Evolutionary conservation across 2,888 invertebrate genomes (phyloP), one percentile per base, ranked within the genome.

Genomic region (Eumerus sabulonum): DNA sequence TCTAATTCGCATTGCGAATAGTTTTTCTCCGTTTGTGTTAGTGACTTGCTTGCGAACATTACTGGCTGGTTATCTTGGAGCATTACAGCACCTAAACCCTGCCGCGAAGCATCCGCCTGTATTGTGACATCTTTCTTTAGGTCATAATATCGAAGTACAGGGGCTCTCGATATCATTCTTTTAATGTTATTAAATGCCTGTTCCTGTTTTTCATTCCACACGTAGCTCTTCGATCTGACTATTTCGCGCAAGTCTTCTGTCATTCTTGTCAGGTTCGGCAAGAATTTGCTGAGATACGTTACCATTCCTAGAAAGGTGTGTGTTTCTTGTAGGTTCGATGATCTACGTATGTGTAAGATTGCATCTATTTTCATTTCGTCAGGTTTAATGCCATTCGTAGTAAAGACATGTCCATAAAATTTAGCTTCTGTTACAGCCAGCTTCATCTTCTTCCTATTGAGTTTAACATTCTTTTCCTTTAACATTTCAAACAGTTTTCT

Each of bases 31-130:
- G 57, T 17, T 40, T 1, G 11, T n/a, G 51, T 27, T 36, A 51
- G 35, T 1, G 53, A 35, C 12, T 53, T 53, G 53, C 53, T 53
- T 7, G 40, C 60, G 36, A 60, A 60, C 40, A 62, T 62, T 4
- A 60, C 38, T 48, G 50, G 48, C 5, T 50, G 48, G 5, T 50
- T 19, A 9, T 60, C 14, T 11, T 60, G 48, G 1, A 60, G 4
- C 60, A 60, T 42, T 27, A 62, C 47, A 9, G 59, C 47, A 1
- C 50, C 62, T 42, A 51, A 9, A 1, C 50, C 62, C 50, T 62
- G 62, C 12, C 50, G 19, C 1, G 62, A 62, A 19, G 50, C 62
- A 62, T 62, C 50, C 9, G 62, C 50, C 27, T 51, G 62, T 13
- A 62, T 62, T 40, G 42, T 42, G 9, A 48, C 60, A 18, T 48